Evolutionary conservation across 2,113 vertebrate genomes (phyloP).

Genomic region (Neolamprologus toae): DNA sequence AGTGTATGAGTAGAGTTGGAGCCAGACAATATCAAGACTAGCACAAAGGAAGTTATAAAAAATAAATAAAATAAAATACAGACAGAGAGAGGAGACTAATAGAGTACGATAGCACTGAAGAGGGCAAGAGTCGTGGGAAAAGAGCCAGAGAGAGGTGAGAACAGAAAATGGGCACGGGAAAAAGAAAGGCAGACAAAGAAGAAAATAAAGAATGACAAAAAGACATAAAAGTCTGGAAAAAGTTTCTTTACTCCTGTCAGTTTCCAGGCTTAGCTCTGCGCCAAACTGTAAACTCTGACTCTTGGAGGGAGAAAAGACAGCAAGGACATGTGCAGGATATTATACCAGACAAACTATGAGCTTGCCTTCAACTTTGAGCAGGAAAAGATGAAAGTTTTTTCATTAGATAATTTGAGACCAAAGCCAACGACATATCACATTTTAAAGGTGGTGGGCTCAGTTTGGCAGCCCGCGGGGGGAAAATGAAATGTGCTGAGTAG

Average conservation of each 20-base stretch:
- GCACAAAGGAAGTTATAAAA: not conserved
- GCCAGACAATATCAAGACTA: not conserved
- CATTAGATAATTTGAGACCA: constrained; percentile 21
- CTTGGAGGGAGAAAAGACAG: constrained; percentile 2
- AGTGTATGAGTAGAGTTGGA: not conserved
- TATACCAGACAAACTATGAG: constrained; percentile 21
- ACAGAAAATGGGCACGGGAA: not conserved
- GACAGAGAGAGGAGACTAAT: not conserved
- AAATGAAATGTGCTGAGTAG: constrained; percentile 51
- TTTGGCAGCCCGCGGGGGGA: constrained; percentile 33
- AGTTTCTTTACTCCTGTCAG: not conserved
- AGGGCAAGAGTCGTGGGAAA: not conserved
- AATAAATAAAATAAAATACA: not conserved
- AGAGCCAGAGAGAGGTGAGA: not conserved
- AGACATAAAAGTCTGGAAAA: not conserved
- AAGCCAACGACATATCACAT: constrained; percentile 30
- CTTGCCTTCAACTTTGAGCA: not conserved
- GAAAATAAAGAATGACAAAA: not conserved
- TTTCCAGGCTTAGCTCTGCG: not conserved
- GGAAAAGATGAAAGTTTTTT: constrained; percentile 5
- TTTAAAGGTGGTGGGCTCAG: constrained; percentile 31
- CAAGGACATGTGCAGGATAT: constrained; percentile 31
- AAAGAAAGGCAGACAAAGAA: not conserved
- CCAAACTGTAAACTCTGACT: constrained; percentile 22
- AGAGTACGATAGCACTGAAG: not conserved